Evolutionary conservation across 2,113 vertebrate species (phyloP).

Genomic region (Mola mola): DNA sequence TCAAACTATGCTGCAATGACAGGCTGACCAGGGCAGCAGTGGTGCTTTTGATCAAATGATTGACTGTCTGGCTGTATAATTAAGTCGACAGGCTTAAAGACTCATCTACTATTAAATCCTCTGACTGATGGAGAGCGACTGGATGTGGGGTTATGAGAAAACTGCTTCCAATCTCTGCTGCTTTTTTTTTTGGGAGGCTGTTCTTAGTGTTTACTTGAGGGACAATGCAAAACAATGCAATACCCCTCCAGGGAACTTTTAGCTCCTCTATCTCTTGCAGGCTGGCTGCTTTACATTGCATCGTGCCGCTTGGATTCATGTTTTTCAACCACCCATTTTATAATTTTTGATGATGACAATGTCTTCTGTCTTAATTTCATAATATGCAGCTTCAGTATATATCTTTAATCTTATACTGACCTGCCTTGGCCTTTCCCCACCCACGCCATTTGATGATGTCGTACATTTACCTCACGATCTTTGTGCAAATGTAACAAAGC

Average conservation of each 20-base stretch:
- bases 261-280: background rate
- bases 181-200: background rate
- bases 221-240: conserved; percentile 10
- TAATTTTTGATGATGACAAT: background rate
- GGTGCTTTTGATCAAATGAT: conserved; percentile 47
- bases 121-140: conserved; percentile 37
- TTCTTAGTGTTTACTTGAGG: background rate
- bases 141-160: conserved; percentile 16
- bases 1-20: conserved; percentile 50
- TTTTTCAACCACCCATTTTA: background rate
- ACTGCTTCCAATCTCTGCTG: background rate
- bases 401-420: conserved; percentile 5
- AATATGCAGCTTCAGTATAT: too few relatives aligned
- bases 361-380: background rate
- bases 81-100: conserved; percentile 47
- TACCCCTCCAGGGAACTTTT: background rate
- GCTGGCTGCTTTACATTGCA: conserved; percentile 1
- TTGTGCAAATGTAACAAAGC: background rate
- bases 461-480: conserved; percentile 7
- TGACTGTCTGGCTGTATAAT: conserved; percentile 54
- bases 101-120: conserved; percentile 41
- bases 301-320: background rate
- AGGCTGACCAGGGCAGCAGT: conserved; percentile 31
- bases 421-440: conserved; percentile 14
- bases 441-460: conserved; percentile 26